Conservation (phyloP, 30 jellyfish, hydroid and myxozoan species). For the Aurelia sp. region DNA sequence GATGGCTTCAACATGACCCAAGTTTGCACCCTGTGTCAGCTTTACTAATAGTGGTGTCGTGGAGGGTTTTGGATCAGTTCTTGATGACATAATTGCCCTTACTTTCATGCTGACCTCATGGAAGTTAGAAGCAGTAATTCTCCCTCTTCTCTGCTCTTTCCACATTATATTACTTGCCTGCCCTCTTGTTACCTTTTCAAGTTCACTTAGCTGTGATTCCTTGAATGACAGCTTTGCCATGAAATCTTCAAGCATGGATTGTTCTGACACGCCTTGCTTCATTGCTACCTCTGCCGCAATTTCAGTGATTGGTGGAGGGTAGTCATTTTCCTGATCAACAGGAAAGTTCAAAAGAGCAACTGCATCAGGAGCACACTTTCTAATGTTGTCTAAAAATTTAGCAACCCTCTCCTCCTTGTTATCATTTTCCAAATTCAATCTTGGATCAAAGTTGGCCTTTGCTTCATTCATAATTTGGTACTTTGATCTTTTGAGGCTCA, state of each 20-base stretch:
- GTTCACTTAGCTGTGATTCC: constrained; percentile 27
- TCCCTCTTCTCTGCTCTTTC: constrained; percentile 11
- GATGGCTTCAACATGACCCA: constrained; percentile 1
- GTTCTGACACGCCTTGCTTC: constrained; percentile 2
- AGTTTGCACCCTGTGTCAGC: constrained; percentile 6
- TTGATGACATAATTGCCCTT: constrained; percentile 4
- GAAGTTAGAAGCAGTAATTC: constrained; percentile 25
- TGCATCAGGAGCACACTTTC: constrained; percentile 13
- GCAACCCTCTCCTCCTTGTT: constrained; percentile 1
- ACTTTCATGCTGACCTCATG: constrained; percentile 4
- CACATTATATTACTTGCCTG: constrained; percentile 11
- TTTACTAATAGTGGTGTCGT: constrained; percentile 10
- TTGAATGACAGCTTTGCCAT: constrained; percentile 19
- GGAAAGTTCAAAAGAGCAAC: constrained; percentile 9
- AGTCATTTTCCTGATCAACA: constrained; percentile 13
- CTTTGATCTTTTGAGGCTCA: too few species aligned
- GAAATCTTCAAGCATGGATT: constrained; percentile 8
- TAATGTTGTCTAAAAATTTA: constrained; percentile 2
- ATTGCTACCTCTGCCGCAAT: neutral
- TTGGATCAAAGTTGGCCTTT: constrained; percentile 14
- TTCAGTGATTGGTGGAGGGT: constrained; percentile 23
- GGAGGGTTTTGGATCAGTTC: neutral
- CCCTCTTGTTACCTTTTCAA: constrained; percentile 35
- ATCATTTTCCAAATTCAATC: neutral
- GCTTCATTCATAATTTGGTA: constrained; percentile 10